These are phyloP conservation scores for Thaleichthys pacificus DNA, from an alignment of 2,797 vertebrate genomes.

Conservation along the genomic window DNA sequence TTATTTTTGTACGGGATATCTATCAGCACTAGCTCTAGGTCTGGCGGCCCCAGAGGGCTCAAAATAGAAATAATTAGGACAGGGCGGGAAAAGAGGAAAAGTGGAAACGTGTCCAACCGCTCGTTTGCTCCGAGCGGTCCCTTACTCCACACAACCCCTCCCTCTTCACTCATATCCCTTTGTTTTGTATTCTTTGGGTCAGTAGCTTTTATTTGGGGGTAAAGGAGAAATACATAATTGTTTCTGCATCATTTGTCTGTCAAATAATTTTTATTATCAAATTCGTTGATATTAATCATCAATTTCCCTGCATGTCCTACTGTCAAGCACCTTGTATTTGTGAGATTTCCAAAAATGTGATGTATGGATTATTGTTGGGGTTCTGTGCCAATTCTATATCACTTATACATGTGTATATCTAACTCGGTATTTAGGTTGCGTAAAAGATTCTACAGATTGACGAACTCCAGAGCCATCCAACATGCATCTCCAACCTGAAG, in stretches of 20 bases:
- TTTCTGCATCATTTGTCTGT: conserved; percentile 3
- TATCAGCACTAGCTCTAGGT: conserved; percentile 74
- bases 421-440: too few relatives aligned
- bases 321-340: too few relatives aligned
- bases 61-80: conserved; percentile 78
- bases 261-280: too few relatives aligned
- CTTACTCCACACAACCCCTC: conserved; percentile 28
- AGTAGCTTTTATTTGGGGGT: too few relatives aligned
- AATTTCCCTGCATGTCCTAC: too few relatives aligned
- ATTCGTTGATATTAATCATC: too few relatives aligned
- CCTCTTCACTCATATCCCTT: conserved; percentile 35
- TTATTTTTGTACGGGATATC: conserved; percentile 74
- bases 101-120: conserved; percentile 76
- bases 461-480: background rate
- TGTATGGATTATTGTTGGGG: too few relatives aligned
- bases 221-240: background rate
- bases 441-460: too few relatives aligned
- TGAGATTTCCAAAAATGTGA: too few relatives aligned
- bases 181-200: background rate
- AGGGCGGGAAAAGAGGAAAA: conserved; percentile 75
- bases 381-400: too few relatives aligned
- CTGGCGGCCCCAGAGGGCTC: conserved; percentile 61
- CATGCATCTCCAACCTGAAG: conserved; percentile 19
- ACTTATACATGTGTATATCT: too few relatives aligned
- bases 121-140: conserved; percentile 56